phyloP scores from a whole-genome alignment of 2,113 vertebrate species.

The Pelobates fuscus region DNA sequence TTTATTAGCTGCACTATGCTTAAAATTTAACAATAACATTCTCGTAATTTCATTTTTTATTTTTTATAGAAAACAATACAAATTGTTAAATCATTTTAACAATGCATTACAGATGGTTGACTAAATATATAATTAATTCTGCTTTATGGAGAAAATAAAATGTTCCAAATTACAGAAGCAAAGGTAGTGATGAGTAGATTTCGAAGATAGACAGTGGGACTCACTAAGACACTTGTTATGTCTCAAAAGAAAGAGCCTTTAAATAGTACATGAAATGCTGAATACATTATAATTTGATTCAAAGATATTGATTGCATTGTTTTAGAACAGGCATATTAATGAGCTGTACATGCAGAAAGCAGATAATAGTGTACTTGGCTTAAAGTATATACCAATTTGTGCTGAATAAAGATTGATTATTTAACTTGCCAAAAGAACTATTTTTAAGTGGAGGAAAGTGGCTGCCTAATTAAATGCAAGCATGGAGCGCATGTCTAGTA shows the following conservation, averaged over 20 bases:
- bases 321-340: slow-evolving; percentile 27
- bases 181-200: background rate
- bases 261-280: slow-evolving; percentile 6
- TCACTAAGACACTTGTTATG: background rate
- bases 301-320: slow-evolving; percentile 44
- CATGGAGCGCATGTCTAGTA: background rate
- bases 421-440: slow-evolving; percentile 42
- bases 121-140: too few species aligned
- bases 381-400: slow-evolving; percentile 39
- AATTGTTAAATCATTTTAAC: too few species aligned
- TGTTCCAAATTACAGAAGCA: too few species aligned
- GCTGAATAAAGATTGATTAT: slow-evolving; percentile 45
- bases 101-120: too few species aligned
- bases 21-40: too few species aligned
- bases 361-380: background rate
- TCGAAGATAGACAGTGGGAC: background rate
- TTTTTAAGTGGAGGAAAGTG: slow-evolving; percentile 34
- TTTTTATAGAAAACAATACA: too few species aligned
- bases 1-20: too few species aligned
- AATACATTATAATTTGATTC: slow-evolving; percentile 37
- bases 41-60: too few species aligned
- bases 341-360: background rate
- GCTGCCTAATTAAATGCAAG: slow-evolving; percentile 10
- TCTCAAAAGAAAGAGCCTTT: slow-evolving; percentile 5
- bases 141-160: too few species aligned